Conservation (phyloP, 2,797 vertebrate genomes). For the Fistularia tabacaria region DNA sequence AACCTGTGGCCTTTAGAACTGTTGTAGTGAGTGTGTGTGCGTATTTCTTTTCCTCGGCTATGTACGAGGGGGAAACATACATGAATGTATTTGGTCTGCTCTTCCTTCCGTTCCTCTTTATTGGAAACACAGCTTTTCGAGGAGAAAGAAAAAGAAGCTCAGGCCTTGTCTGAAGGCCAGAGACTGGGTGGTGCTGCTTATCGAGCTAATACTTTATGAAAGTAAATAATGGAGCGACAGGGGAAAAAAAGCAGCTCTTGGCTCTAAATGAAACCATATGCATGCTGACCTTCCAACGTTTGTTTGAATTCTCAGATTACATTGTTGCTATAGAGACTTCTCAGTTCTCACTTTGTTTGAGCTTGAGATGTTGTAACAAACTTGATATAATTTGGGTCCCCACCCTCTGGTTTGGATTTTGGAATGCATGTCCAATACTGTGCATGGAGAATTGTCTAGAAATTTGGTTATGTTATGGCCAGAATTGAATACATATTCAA, state of each 20-base stretch:
- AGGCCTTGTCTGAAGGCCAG: conserved; percentile 52
- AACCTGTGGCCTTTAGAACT: conserved; percentile 8
- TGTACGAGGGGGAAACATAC: no score
- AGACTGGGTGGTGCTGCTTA: conserved; percentile 75
- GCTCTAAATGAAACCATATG: conserved; percentile 79
- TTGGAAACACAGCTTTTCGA: conserved; percentile 33
- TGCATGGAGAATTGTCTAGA: conserved; percentile 70
- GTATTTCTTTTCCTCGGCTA: no score
- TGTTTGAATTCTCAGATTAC: conserved; percentile 81
- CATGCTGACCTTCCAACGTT: conserved; percentile 73
- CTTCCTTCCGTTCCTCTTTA: conserved; percentile 18
- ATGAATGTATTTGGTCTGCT: conserved; percentile 21
- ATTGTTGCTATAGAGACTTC: conserved; percentile 73
- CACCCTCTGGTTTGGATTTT: conserved; percentile 77
- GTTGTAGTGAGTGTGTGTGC: no score
- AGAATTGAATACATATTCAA: conserved; percentile 38
- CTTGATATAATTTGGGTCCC: conserved; percentile 78
- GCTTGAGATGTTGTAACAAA: conserved; percentile 78
- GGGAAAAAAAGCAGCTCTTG: conserved; percentile 60
- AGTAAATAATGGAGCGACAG: conserved; percentile 77
- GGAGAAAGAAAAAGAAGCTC: conserved; percentile 34
- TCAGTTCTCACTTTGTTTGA: conserved; percentile 69
- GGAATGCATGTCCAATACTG: conserved; percentile 71
- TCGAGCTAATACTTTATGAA: conserved; percentile 78
- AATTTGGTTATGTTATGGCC: conserved; percentile 38